phyloP scores from a whole-genome alignment of 2,888 invertebrate species.

The Stenodema calcarata region DNA sequence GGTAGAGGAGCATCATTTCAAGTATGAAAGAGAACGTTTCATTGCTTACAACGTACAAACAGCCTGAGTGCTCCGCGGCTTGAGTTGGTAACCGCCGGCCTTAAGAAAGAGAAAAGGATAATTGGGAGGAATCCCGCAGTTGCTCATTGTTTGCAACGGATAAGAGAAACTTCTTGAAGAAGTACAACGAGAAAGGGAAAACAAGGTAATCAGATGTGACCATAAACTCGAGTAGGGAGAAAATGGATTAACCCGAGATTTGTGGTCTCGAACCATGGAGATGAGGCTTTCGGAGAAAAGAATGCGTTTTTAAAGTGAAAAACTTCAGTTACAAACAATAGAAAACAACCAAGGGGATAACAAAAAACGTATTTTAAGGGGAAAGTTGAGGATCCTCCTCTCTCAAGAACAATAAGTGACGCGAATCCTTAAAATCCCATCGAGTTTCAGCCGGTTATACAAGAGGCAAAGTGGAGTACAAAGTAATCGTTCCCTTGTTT shows the following conservation, averaged over 20 bases:
- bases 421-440: slow-evolving; percentile 15
- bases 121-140: neutral
- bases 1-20: too few relatives aligned
- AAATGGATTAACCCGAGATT: slow-evolving; percentile 6
- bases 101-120: neutral
- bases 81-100: neutral
- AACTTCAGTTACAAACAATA: neutral
- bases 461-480: neutral
- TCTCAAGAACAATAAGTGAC: slow-evolving; percentile 2
- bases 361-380: neutral
- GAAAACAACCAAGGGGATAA: neutral
- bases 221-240: neutral
- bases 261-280: neutral
- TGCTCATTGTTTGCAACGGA: neutral
- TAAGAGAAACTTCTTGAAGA: neutral
- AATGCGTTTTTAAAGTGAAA: slow-evolving; percentile 8
- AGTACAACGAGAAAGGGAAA: neutral
- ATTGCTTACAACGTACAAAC: too few relatives aligned
- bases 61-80: too few relatives aligned
- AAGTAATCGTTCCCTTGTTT: neutral
- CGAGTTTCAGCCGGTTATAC: neutral
- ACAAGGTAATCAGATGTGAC: slow-evolving; percentile 15
- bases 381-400: neutral
- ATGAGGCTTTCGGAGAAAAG: neutral
- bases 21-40: too few relatives aligned